Evolutionary conservation across 1,140 invertebrate species (phyloP).

Genomic region (Kradibia gibbosae): DNA sequence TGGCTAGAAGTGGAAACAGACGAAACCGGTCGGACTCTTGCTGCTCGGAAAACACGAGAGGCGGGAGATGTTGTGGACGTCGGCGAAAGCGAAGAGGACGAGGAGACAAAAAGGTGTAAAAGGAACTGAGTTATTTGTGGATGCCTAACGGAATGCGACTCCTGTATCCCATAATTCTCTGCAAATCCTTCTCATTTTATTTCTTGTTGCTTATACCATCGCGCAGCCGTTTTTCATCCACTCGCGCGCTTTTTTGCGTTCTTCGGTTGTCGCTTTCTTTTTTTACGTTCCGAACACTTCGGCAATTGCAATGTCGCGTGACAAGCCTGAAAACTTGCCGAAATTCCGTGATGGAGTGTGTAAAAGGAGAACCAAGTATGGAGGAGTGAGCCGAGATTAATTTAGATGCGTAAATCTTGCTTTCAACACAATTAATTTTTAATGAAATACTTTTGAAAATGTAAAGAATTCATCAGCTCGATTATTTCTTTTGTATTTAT

Average conservation of each 20-base stretch:
- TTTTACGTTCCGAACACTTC: not conserved
- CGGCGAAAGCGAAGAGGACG: not conserved
- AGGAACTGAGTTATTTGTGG: conserved; percentile 35
- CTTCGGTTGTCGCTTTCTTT: not conserved
- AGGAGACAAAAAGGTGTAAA: not conserved
- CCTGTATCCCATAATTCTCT: not conserved
- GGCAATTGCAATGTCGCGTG: conserved; percentile 31
- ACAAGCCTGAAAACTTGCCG: conserved; percentile 42
- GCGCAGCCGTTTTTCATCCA: not conserved
- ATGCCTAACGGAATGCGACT: not conserved
- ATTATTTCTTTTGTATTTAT: not conserved
- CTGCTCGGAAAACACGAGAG: not conserved
- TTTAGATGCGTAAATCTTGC: conserved; percentile 37
- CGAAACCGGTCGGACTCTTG: conserved; percentile 26
- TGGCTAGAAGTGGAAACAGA: conserved; percentile 12
- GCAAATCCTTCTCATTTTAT: not conserved
- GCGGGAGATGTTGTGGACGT: not conserved
- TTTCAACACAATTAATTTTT: conserved; percentile 40
- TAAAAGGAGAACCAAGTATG: not conserved
- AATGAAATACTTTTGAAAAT: conserved; percentile 29
- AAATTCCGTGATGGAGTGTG: conserved; percentile 33
- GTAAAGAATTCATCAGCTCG: not conserved
- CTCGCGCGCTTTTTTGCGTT: not conserved
- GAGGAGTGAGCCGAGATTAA: conserved; percentile 38
- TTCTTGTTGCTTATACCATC: not conserved